Base-by-base conservation (phyloP, 2,113 vertebrate genomes). In the Gadus macrocephalus region DNA sequence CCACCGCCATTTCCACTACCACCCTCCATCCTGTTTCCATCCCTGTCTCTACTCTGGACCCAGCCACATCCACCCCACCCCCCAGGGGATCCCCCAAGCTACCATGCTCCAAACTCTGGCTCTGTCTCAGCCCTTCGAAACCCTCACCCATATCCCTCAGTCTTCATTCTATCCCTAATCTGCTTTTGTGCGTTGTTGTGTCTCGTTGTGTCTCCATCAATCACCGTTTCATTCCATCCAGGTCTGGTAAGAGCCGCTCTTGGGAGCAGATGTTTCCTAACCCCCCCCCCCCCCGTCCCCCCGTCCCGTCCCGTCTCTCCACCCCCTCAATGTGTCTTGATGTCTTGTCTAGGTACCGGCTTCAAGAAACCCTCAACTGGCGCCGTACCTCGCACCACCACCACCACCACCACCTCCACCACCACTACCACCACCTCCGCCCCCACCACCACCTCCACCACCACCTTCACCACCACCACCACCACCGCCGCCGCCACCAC, bases 311-410 rank as follows among this genome's bases (percentile, higher is more conserved):
- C 17, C 68, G 83, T 64, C 80, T 53, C 78, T 42, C 60, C 69
- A 5, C 49, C 62, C 28, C 35, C 27, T 53, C 35, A 31, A 28
- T 27, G 27, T 74, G 27, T 88, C 75, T 89, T 69, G 12, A 49
- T 90, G 64, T 79, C 81, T 70, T 70, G 78, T 89, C 31, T 89
- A 92, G 92, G 87, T 77, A 74, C 78, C 55, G 77, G 71, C 7
- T 19, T 67, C 75, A 64, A 3, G 15, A 76, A 64, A 66, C 31
- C 79, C 22, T 75, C 85, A 15, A 15, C 74, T 67, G 68, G 66
- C 61, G 86, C 85, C 64, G 70, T 67, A 67, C 77, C 85, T 74
- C 81, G 42, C 70, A 83, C 83, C 64, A 79, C 87, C 56, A 75
- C 77, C 79, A 87, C 71, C 70, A 83, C 83, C 66, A 79, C 87